Evolutionary conservation across 2,797 vertebrate genomes (phyloP).

Genomic region (Sebastes hopkinsi): DNA sequence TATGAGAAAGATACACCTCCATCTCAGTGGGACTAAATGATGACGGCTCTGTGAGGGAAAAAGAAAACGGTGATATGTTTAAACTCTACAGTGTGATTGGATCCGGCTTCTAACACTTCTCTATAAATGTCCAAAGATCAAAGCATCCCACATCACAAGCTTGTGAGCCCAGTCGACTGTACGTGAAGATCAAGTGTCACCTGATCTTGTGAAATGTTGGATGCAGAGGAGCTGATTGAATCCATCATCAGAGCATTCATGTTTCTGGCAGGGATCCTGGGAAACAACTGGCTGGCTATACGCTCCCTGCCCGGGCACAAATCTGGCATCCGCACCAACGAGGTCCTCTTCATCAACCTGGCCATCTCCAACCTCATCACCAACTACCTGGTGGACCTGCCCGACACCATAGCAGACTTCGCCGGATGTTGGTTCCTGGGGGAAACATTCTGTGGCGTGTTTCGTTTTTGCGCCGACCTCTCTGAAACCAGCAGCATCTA

Average conservation of each 20-base stretch:
- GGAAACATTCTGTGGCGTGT: conserved; percentile 71
- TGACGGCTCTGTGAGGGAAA: not conserved
- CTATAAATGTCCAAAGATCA: conserved; percentile 44
- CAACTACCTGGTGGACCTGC: conserved; percentile 83
- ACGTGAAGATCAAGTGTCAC: not conserved
- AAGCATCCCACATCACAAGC: not conserved
- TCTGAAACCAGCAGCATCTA: conserved; percentile 85
- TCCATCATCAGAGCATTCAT: conserved; percentile 71
- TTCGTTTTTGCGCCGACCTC: conserved; percentile 75
- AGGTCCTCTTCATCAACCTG: conserved; percentile 84
- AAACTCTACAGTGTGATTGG: conserved; percentile 4
- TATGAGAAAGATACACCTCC: not conserved
- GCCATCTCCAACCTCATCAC: conserved; percentile 85
- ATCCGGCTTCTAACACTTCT: conserved; percentile 15
- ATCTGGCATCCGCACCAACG: conserved; percentile 72
- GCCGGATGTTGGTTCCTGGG: conserved; percentile 75
- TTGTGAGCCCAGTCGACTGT: not conserved
- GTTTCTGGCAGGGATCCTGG: conserved; percentile 79
- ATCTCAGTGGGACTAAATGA: conserved; percentile 15
- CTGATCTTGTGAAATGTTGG: conserved; percentile 48
- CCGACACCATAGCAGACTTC: conserved; percentile 76
- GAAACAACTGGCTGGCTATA: conserved; percentile 81
- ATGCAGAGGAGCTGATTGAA: conserved; percentile 53
- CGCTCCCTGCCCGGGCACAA: conserved; percentile 67
- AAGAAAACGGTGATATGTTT: not conserved